These are phyloP conservation scores for Microtus oregoni DNA, from an alignment of 2,113 vertebrate genomes.

Conservation along the genomic window DNA sequence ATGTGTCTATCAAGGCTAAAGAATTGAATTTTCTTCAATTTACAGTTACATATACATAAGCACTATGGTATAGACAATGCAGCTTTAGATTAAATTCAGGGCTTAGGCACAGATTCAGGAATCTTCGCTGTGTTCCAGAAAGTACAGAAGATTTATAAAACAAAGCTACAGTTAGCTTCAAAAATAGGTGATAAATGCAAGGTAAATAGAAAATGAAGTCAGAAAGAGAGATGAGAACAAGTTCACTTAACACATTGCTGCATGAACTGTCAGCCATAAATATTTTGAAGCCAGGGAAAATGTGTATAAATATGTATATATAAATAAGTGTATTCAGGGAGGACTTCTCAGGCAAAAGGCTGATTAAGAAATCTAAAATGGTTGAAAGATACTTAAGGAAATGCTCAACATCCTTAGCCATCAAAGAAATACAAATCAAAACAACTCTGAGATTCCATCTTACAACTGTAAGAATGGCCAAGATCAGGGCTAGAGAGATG, in stretches of 20 bases:
- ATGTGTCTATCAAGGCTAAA: not conserved
- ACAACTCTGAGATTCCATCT: too few relatives aligned
- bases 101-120: not conserved
- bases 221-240: conserved; percentile 20
- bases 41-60: not conserved
- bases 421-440: too few relatives aligned
- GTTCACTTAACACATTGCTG: not conserved
- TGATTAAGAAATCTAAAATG: not conserved
- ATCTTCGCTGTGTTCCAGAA: not conserved
- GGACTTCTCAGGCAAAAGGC: not conserved
- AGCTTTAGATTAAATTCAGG: not conserved
- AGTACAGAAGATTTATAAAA: conserved; percentile 3
- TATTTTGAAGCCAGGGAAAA: not conserved
- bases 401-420: too few relatives aligned
- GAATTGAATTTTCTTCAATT: conserved; percentile 4
- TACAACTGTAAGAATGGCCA: too few relatives aligned
- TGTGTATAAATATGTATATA: not conserved
- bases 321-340: not conserved
- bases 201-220: not conserved
- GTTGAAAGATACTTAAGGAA: too few relatives aligned
- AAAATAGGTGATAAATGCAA: not conserved
- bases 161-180: conserved; percentile 17
- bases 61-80: not conserved
- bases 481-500: too few relatives aligned
- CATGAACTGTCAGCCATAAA: not conserved